Percentiles rank a stretch among this genome's conserved stretches.
Evolutionary conservation across 2,888 invertebrate genomes (phyloP).

Genomic region (Xylocampa areola): DNA sequence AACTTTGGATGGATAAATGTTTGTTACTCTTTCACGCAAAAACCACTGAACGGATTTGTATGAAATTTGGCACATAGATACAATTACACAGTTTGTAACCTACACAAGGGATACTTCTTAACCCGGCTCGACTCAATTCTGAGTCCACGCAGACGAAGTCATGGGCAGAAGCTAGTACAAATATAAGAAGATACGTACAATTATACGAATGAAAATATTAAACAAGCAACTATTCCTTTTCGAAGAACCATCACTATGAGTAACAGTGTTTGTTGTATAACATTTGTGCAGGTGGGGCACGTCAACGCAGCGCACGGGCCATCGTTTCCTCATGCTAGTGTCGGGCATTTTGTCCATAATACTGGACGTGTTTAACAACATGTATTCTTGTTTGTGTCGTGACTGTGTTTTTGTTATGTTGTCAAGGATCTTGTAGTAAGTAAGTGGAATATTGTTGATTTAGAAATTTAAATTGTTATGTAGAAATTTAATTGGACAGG

Average conservation of each 20-base stretch:
- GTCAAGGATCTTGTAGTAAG: conserved; percentile 30
- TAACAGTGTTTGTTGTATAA: conserved; percentile 40
- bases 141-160: too few relatives aligned
- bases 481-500: too few relatives aligned
- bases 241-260: conserved; percentile 5
- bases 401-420: conserved; percentile 42
- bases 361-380: conserved; percentile 48
- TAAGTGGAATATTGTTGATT: neutral
- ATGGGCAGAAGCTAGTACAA: too few relatives aligned
- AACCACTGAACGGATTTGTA: too few relatives aligned
- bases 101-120: too few relatives aligned
- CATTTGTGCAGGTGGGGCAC: conserved; percentile 48
- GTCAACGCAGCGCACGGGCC: conserved; percentile 17
- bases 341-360: conserved; percentile 29
- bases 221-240: neutral
- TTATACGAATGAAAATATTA: too few relatives aligned
- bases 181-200: too few relatives aligned
- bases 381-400: conserved; percentile 20
- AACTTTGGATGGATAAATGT: too few relatives aligned
- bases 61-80: too few relatives aligned
- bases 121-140: too few relatives aligned
- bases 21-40: too few relatives aligned
- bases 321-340: conserved; percentile 45
- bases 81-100: too few relatives aligned
- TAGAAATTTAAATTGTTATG: neutral